These are phyloP conservation scores for Xestia c-nigrum DNA, from an alignment of 2,888 invertebrate genomes.

Conservation along the genomic window DNA sequence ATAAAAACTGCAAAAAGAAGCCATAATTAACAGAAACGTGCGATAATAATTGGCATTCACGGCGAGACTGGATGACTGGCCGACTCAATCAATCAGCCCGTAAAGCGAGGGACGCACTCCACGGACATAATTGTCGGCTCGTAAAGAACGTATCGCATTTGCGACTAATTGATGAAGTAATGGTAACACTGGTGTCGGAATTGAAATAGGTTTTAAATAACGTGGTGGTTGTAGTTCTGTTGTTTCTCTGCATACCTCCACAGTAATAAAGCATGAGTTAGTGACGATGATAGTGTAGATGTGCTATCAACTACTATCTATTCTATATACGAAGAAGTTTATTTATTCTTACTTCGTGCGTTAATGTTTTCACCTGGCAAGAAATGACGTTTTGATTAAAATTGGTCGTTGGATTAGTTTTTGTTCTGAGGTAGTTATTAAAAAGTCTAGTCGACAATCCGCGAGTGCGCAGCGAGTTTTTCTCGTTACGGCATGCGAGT, in stretches of 20 bases:
- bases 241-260: background rate
- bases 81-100: conserved; percentile 51
- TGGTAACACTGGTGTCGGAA: background rate
- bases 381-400: background rate
- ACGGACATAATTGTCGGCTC: conserved; percentile 46
- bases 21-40: conserved; percentile 20
- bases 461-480: conserved; percentile 49
- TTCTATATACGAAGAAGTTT: background rate
- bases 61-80: conserved; percentile 13
- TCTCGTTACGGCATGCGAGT: conserved; percentile 56
- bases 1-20: conserved; percentile 9
- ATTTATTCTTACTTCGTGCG: background rate
- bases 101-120: conserved; percentile 37
- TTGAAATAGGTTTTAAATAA: background rate
- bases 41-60: conserved; percentile 37
- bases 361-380: background rate
- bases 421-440: conserved; percentile 4
- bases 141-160: conserved; percentile 25
- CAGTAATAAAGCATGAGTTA: background rate
- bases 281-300: background rate
- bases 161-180: conserved; percentile 5
- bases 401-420: background rate
- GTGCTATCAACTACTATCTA: background rate
- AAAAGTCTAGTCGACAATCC: conserved; percentile 24
- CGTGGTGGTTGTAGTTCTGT: background rate